Evolutionary conservation across 2,113 vertebrate species (phyloP), one percentile per base, ranked within the genome.

Genomic region (Muntiacus muntjak): DNA sequence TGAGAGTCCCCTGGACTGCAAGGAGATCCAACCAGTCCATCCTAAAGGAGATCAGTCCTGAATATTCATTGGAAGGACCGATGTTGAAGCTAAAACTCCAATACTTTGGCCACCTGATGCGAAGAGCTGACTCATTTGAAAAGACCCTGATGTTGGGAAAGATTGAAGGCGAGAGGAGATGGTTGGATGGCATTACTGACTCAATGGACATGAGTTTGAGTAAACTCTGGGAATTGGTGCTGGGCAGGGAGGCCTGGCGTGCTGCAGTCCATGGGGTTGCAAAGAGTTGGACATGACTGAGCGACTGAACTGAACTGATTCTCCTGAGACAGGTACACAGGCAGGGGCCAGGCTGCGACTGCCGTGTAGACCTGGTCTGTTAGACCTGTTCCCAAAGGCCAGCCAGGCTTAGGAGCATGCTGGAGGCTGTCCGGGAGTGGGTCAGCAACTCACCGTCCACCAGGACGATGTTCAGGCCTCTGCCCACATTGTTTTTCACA

Each of bases 381-480:
- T 9, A 17, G 76, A 47, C 15, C 14, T 33, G 28, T 43, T 19
- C 33, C 50, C 76, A 26, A 4, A 45, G 36, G 78, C 26, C 74
- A 28, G 92, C 10, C 21, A 55, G 1, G 9, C 43, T 14, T 50
- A 5, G 57, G 43, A 74, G 43, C 11, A 4, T 28, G 67, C 10
- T 47, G 3, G 58, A 28, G 19, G 6, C 50, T 11, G 1, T 36
- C 57, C 10, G 2, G 33, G 55, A 26, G 11, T 1, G 17, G n/a
- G 17, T 15, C 33, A 26, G 50, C 0, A 0, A 98, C 99, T 99
- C 98, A 99, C 99, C 99, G 0, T 99, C 99, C 82, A 99, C 96
- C 86, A 99, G 95, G 0, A 98, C 99, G 1, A 99, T 98, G 96
- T 99, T 99, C 89, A 99, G 98, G 36, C 99, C 99, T 96, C 98